These are phyloP conservation scores for Ursus arctos DNA, from an alignment of 2,113 vertebrate species.

Conservation along the genomic window DNA sequence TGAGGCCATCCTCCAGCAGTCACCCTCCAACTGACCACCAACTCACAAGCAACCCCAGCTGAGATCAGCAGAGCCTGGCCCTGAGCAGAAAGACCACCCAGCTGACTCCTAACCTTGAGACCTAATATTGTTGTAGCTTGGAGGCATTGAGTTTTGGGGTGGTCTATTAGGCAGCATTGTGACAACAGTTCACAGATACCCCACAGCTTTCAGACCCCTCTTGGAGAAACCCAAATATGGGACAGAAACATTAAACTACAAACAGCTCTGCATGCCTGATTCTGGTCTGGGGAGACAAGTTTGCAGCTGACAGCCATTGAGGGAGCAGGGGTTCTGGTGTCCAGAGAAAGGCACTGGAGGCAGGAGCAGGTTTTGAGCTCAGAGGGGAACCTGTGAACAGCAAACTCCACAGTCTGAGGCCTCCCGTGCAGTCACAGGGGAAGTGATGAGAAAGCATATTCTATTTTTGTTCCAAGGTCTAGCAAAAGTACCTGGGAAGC, in stretches of 20 bases:
- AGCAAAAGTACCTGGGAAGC: constrained; percentile 57
- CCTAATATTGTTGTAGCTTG: neutral
- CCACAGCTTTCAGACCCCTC: neutral
- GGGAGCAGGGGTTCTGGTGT: neutral
- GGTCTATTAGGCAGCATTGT: neutral
- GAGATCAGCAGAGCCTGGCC: neutral
- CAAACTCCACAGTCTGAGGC: neutral
- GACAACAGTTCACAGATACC: neutral
- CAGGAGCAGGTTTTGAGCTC: neutral
- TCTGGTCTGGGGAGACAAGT: neutral
- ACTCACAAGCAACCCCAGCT: neutral
- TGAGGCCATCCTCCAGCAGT: neutral
- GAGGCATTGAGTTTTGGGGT: neutral
- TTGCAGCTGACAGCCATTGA: neutral
- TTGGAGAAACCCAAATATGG: neutral
- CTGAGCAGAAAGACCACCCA: neutral
- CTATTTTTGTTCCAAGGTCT: constrained; percentile 69
- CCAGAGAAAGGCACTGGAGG: neutral
- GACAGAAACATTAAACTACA: neutral
- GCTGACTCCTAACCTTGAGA: neutral
- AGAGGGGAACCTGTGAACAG: neutral
- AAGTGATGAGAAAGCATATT: constrained; percentile 64
- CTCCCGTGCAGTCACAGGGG: constrained; percentile 30
- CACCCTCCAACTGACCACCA: neutral
- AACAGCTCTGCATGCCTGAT: neutral